Evolutionary conservation across 2,113 vertebrate genomes (phyloP).

Genomic region (Mustela lutreola): DNA sequence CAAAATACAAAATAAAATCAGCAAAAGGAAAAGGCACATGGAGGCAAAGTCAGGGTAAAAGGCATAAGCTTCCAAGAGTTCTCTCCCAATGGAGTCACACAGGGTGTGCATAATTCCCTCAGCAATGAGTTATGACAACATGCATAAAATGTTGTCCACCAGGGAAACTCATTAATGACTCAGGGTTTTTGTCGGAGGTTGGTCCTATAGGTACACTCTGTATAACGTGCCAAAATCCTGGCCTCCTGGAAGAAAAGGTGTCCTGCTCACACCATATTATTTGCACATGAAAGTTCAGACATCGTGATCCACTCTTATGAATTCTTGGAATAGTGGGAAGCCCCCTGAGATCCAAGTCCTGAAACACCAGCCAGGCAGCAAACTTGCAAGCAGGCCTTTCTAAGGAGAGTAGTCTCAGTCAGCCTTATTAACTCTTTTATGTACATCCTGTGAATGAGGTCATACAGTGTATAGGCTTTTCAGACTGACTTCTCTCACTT

Average conservation of each 20-base stretch:
- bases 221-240: background rate
- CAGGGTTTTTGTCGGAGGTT: background rate
- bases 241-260: background rate
- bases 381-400: background rate
- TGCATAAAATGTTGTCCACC: background rate
- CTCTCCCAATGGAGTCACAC: background rate
- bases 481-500: background rate
- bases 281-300: background rate
- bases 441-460: background rate
- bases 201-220: background rate
- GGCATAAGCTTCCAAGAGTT: background rate
- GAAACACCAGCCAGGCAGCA: background rate
- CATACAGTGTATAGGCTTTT: background rate
- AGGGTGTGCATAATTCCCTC: background rate
- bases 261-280: background rate
- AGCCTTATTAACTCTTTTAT: background rate
- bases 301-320: background rate
- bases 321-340: background rate
- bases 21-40: background rate
- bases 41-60: background rate
- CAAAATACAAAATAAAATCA: background rate
- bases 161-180: background rate
- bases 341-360: background rate
- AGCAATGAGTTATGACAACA: background rate
- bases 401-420: background rate